A percentile compares a stretch with the other conserved stretches of the same genome.
These are phyloP conservation scores for Avahi laniger DNA, from an alignment of 2,797 vertebrate species.

Conservation along the genomic window DNA sequence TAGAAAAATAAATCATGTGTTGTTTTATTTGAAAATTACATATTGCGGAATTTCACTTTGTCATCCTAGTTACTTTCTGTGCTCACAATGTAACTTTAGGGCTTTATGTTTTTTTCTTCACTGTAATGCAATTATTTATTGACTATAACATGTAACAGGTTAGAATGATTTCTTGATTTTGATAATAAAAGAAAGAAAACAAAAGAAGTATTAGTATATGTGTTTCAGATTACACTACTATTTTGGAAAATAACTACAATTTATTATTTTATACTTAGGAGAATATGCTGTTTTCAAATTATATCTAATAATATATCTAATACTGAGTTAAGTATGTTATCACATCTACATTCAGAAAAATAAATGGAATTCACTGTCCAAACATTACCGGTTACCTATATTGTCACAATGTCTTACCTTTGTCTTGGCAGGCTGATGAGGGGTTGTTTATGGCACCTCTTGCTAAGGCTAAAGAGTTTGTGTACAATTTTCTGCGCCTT, in stretches of 20 bases:
- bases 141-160: accelerated
- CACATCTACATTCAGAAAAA: neutral
- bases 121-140: neutral
- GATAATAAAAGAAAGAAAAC: neutral
- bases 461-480: constrained; percentile 97
- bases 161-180: neutral
- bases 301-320: neutral
- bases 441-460: constrained; percentile 95
- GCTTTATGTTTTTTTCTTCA: neutral
- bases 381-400: neutral
- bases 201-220: neutral
- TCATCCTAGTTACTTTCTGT: neutral
- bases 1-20: constrained; percentile 9
- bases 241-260: neutral
- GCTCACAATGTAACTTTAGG: neutral
- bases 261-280: neutral
- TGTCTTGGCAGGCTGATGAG: constrained; percentile 92
- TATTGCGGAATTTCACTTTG: neutral
- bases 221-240: neutral
- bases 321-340: accelerated
- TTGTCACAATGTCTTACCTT: constrained; percentile 86
- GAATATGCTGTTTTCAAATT: neutral
- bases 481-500: constrained; percentile 95
- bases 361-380: neutral
- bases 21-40: neutral